Evolutionary conservation across 2,888 invertebrate genomes (phyloP).

Genomic region (Mimumesa dahlbomi): DNA sequence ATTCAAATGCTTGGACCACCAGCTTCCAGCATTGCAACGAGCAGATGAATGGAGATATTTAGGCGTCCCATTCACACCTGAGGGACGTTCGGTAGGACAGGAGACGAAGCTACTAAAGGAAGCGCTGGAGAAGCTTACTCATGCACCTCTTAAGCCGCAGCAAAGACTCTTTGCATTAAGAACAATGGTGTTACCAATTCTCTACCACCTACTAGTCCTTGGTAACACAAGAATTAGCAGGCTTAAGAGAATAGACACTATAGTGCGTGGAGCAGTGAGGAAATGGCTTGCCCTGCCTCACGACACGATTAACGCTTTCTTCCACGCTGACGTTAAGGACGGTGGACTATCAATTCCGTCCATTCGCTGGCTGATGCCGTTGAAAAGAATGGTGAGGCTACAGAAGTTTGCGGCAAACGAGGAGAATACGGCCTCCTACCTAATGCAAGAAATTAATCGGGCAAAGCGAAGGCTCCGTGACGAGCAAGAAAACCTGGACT

Average conservation of each 20-base stretch:
- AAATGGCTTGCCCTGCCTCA: slow-evolving; percentile 70
- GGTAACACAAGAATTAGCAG: slow-evolving; percentile 59
- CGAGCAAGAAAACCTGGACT: not conserved
- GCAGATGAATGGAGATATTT: slow-evolving; percentile 37
- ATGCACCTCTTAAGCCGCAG: slow-evolving; percentile 37
- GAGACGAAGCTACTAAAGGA: not conserved
- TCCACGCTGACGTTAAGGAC: slow-evolving; percentile 66
- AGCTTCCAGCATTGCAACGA: not conserved
- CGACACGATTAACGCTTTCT: slow-evolving; percentile 70
- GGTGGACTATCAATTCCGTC: slow-evolving; percentile 56
- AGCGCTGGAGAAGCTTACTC: slow-evolving; percentile 1
- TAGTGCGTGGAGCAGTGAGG: slow-evolving; percentile 66
- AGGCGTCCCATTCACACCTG: slow-evolving; percentile 26
- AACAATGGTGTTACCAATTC: not conserved
- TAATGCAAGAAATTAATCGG: not conserved
- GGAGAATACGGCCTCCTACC: not conserved
- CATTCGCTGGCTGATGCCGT: slow-evolving; percentile 24
- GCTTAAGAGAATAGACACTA: slow-evolving; percentile 70
- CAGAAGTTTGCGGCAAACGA: not conserved
- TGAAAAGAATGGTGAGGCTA: not conserved
- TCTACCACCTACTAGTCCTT: slow-evolving; percentile 74
- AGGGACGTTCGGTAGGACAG: slow-evolving; percentile 2
- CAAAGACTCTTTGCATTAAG: slow-evolving; percentile 8
- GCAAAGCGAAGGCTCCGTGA: not conserved
- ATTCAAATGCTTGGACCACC: slow-evolving; percentile 6